phyloP scores from a whole-genome alignment of 2,113 vertebrate genomes.

The Sceloporus undulatus region DNA sequence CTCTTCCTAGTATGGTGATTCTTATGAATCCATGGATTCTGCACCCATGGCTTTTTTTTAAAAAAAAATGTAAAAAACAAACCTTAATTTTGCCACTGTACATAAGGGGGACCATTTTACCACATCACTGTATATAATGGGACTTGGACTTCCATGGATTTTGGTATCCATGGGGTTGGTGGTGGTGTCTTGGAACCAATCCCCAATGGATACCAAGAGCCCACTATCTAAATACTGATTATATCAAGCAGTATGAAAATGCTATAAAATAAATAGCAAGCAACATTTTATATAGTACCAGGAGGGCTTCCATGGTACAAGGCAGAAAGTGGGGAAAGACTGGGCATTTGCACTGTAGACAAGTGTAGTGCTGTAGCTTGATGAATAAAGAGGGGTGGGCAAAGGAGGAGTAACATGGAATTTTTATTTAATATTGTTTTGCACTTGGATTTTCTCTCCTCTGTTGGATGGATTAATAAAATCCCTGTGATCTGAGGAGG shows the following conservation, averaged over 20 bases:
- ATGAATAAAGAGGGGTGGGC: not conserved
- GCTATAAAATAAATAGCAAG: not conserved
- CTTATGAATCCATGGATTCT: too few relatives aligned
- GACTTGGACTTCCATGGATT: too few relatives aligned
- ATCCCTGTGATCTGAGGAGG: slow-evolving; percentile 24
- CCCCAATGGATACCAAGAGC: too few relatives aligned
- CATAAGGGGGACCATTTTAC: too few relatives aligned
- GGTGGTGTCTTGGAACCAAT: too few relatives aligned
- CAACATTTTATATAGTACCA: not conserved
- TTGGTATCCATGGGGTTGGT: too few relatives aligned
- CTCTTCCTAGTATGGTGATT: too few relatives aligned
- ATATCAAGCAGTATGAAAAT: not conserved
- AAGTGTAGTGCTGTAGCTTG: too few relatives aligned
- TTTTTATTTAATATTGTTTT: slow-evolving; percentile 8
- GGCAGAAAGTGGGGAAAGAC: not conserved
- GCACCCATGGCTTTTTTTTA: too few relatives aligned
- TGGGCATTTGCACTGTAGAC: not conserved
- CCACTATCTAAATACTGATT: not conserved
- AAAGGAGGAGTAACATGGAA: not conserved
- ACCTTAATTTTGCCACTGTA: too few relatives aligned
- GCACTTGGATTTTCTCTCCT: not conserved
- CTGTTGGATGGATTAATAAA: slow-evolving; percentile 34
- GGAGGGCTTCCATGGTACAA: not conserved
- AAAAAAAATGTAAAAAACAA: too few relatives aligned
- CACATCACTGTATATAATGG: too few relatives aligned